Conservation (phyloP, 1,140 invertebrate species). For the Trinorchestia longiramus region DNA sequence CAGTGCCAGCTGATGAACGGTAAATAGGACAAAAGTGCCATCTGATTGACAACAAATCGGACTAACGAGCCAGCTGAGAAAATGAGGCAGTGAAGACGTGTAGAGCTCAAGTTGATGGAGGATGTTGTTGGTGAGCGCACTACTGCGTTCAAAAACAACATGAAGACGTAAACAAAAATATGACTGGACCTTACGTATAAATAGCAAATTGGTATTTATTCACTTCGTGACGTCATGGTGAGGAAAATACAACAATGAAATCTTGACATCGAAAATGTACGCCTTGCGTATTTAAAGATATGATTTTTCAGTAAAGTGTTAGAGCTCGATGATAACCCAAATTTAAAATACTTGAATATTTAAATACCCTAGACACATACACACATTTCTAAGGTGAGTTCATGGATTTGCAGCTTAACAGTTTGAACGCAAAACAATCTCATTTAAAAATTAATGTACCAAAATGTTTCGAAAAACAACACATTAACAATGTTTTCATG, state of each 20-base stretch:
- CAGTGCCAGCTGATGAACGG: slow-evolving; percentile 6
- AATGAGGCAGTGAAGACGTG: neutral
- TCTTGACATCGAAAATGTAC: neutral
- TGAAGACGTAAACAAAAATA: neutral
- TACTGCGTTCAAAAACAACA: neutral
- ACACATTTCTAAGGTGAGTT: too few species aligned
- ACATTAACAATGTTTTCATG: too few species aligned
- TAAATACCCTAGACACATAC: too few species aligned
- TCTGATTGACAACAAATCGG: neutral
- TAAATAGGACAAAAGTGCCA: neutral
- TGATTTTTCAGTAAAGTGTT: too few species aligned
- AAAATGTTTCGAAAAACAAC: too few species aligned
- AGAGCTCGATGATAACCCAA: too few species aligned
- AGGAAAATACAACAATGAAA: neutral
- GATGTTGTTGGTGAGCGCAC: neutral
- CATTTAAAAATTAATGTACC: too few species aligned
- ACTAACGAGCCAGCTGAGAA: slow-evolving; percentile 18
- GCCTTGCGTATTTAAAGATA: too few species aligned
- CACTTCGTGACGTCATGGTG: neutral
- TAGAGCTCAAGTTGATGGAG: neutral
- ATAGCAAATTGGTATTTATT: neutral
- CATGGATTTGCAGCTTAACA: too few species aligned
- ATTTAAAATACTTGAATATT: too few species aligned
- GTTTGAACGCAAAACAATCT: too few species aligned
- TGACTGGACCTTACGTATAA: neutral